Evolutionary conservation across 2,888 invertebrate genomes (phyloP), one percentile per base, ranked within the genome.

Genomic region (Acleris laterana): DNA sequence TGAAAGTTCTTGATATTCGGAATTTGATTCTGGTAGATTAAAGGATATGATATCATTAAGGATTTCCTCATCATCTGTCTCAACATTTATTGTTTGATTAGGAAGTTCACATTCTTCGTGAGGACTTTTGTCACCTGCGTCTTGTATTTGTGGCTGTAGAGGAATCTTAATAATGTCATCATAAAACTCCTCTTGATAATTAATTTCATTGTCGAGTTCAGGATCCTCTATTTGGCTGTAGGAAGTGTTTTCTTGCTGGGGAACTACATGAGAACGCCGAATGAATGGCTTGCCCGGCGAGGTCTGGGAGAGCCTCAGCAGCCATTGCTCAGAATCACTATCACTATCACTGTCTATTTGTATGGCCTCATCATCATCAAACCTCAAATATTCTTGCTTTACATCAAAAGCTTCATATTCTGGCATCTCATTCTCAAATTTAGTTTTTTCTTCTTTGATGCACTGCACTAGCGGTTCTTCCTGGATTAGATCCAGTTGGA

Each of bases 301-400:
- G 70, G 82, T 89, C 77, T 94, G 94, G 2, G 95, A 90, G 49
- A 95, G 90, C 53, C 94, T 91, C 53, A 87, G 76, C 19, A 89
- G 86, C 86, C 94, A 94, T 62, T 93, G 83, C 61, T 93, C 91
- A 60, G 92, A 89, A 72, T 93, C 93, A 78, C 93, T 94, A 58
- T 94, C 93, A 77, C 92, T 93, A 44, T 93, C 90, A 77, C 87
- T 87, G 57, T 88, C 88, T 60, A 91, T 77, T 71, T 77, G 74
- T 71, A 89, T 87, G 50, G 80, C 77, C 71, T 87, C 88, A 77
- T 89, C 87, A 77, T 89, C 87, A 75, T 89, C 86, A 81, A 85
- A 85, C 28, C 82, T 83, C 46, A 85, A 74, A 74, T 87, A 85
- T 73, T 90, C 88, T 72, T 90, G 89, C 73, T 90, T 92, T 3